Percentiles rank a stretch among this genome's conserved stretches.
phyloP scores from a whole-genome alignment of 1,140 invertebrate species.

The Nixonia krombeini region DNA sequence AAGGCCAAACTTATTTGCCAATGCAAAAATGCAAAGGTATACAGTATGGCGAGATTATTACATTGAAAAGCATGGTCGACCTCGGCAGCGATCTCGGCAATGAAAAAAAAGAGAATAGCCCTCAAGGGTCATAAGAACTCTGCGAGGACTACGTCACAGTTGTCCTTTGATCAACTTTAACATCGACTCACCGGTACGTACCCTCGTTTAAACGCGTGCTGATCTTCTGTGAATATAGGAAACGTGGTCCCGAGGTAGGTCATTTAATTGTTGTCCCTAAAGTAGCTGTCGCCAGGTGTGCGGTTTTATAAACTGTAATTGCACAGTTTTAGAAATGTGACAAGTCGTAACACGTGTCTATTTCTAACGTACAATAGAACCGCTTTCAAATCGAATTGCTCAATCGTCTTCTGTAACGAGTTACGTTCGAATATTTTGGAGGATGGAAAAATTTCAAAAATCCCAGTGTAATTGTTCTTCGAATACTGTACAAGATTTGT shows the following conservation, averaged over 20 bases:
- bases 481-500: too few relatives aligned
- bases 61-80: conserved; percentile 63
- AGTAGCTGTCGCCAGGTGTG: too few relatives aligned
- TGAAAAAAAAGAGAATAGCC: conserved; percentile 56
- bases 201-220: conserved; percentile 59
- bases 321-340: too few relatives aligned
- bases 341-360: too few relatives aligned
- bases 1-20: conserved; percentile 40
- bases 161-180: conserved; percentile 62
- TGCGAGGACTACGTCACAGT: conserved; percentile 42
- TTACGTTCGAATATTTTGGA: too few relatives aligned
- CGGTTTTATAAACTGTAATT: too few relatives aligned
- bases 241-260: conserved; percentile 20
- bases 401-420: too few relatives aligned
- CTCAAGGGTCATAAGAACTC: conserved; percentile 36
- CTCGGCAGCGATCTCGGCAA: conserved; percentile 31
- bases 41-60: conserved; percentile 65
- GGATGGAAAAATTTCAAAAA: too few relatives aligned
- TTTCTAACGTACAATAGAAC: too few relatives aligned
- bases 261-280: conserved; percentile 54
- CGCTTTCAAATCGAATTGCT: too few relatives aligned
- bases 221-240: conserved; percentile 63
- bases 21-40: conserved; percentile 67
- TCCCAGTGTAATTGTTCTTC: too few relatives aligned
- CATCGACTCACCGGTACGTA: conserved; percentile 51